Base-by-base conservation (phyloP, 2,888 invertebrate genomes). In the Antheraea assamensis region DNA sequence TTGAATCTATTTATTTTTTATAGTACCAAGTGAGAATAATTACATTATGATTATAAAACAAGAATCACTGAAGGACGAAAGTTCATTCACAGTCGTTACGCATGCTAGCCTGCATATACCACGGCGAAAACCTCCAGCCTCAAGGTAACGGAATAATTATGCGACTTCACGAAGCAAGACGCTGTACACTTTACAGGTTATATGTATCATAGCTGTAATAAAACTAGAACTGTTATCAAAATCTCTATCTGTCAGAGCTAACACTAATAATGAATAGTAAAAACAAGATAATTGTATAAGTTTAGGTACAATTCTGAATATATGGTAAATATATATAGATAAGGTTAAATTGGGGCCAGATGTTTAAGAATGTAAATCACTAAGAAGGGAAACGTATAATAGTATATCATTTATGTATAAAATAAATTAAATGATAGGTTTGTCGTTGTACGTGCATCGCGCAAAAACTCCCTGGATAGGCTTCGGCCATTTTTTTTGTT, bases 81-180 rank as follows among this genome's bases (percentile, higher is more conserved):
- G 61, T 27, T 64, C 61, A 64, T 64, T 64, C 61, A 64, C 61
- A 64, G 61, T 24, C 24, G 58, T 64, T 15, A 64, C 30, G 61
- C 61, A 27, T 64, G 61, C 61, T 27, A 64, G 61, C 30, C 17
- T 30, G 61, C 30, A 64, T 30, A 64, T 64, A 19, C 30, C 61
- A 64, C 61, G 61, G 17, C 61, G 27, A 64, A 30, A 64, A 27
- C 61, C 61, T 30, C 61, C 13, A 64, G 61, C 17, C 27, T 64
- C 30, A 64, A 64, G 61, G 30, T 64, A 64, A 64, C 61, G 61
- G 27, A 30, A 64, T 64, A 30, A 64, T 3, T 64, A 64, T 17
- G 15, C 17, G 30, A 1, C 17, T 30, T 30, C 27, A 17, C 30
- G 61, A 64, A 30, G 17, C 27, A 30, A 64, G 61, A 30, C 61